Evolutionary conservation across 2,113 vertebrate species (phyloP).

Genomic region (rabbit (Oryctolagus cuniculus)): mOryCun1.1 NC_091451.1:15242501-15243000

Average conservation of each 20-base stretch:
- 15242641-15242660: not conserved
- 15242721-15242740: not conserved
- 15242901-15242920: not conserved
- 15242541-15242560: not conserved
- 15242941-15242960: not conserved
- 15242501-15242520: not conserved
- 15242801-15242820: not conserved
- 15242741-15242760: not conserved
- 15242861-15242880: not conserved
- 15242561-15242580: not conserved
- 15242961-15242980: not conserved
- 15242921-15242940: not conserved
- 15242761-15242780: not conserved
- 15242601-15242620: not conserved
- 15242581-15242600: not conserved
- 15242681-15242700: not conserved
- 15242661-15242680: too few relatives aligned
- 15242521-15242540: not conserved
- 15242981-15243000: not conserved
- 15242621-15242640: not conserved
- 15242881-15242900: not conserved
- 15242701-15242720: not conserved
- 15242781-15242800: rapidly evolving
- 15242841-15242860: not conserved
- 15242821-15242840: not conserved